These are phyloP conservation scores for Diarsia dahlii DNA, from an alignment of 2,888 invertebrate species.

Conservation along the genomic window DNA sequence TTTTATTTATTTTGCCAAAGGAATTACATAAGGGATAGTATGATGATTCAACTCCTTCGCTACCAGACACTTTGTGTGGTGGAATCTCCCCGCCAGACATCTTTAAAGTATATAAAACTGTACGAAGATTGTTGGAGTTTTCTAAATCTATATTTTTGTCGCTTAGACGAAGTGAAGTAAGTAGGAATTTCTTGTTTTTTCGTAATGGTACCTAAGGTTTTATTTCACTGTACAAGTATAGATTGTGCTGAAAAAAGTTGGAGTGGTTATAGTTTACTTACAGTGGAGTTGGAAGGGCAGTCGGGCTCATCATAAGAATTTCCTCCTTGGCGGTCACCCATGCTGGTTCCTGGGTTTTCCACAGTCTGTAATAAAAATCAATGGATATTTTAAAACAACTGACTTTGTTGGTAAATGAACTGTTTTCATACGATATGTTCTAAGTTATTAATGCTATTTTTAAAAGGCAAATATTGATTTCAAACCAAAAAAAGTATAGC, in stretches of 20 bases:
- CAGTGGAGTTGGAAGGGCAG: slow-evolving; percentile 23
- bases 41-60: background rate
- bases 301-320: slow-evolving; percentile 21
- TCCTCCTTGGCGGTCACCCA: slow-evolving; percentile 5
- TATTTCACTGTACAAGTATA: background rate
- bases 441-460: background rate
- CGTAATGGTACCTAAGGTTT: too few relatives aligned
- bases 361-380: slow-evolving; percentile 27
- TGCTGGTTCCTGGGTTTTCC: background rate
- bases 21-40: background rate
- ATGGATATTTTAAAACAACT: background rate
- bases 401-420: background rate
- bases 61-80: background rate
- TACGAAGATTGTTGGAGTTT: too few relatives aligned
- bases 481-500: background rate
- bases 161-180: too few relatives aligned
- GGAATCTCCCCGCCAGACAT: background rate
- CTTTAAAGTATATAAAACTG: background rate
- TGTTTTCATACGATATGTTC: background rate
- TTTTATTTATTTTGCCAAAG: too few relatives aligned
- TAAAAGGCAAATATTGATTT: background rate
- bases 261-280: slow-evolving; percentile 17
- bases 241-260: background rate
- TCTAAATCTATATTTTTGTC: too few relatives aligned
- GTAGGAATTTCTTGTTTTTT: too few relatives aligned